Base-by-base conservation (phyloP, 2,888 invertebrate genomes). In the Rhyacophila evoluta region DNA sequence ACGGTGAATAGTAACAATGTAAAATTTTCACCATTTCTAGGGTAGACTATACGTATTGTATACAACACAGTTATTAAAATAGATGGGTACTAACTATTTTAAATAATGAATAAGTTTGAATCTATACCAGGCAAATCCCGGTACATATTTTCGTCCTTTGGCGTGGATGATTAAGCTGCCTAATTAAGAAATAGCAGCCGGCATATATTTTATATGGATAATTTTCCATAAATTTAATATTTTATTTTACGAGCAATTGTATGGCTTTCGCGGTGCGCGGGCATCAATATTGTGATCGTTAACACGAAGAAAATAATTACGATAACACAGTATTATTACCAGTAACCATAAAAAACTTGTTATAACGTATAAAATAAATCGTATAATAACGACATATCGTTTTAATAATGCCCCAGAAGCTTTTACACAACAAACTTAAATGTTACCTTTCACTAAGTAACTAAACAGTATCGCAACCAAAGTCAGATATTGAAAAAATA, bases 181-280 rank as follows among this genome's bases (percentile, higher is more conserved):
- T 15, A 19, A 8, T 15, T 15, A 15, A 3, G 1, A 6, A 19
- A 6, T n/a, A 19, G 19, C 55, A 55, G 55, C 19, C n/a, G 19
- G 55, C 55, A 33, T 33, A 33, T 25, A 8, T 25, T 55, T 19
- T 25, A 55, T 6, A 19, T 3, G 55, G 8, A 25, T 55, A 25
- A 55, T 55, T 55, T 55, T 55, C 55, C 19, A 25, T 55, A 55
- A 55, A 19, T 25, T 55, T 55, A 55, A 55, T 55, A 19, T 55
- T 12, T 19, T 19, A 55, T 55, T 55, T 55, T 55, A 55, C 25
- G 55, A 55, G 55, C 55, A 55, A 55, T 55, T 10, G 19, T 19
- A 19, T 25, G 55, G 15, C 25, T 0, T 55, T 10, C 55, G 19
- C 15, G 41, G 12, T 15, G 41, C 19, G 55, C 19, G 55, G 55